A percentile compares a stretch with the other conserved stretches of the same genome.
Conservation (phyloP, 2,888 invertebrate species). For the Plebejus anna region DNA sequence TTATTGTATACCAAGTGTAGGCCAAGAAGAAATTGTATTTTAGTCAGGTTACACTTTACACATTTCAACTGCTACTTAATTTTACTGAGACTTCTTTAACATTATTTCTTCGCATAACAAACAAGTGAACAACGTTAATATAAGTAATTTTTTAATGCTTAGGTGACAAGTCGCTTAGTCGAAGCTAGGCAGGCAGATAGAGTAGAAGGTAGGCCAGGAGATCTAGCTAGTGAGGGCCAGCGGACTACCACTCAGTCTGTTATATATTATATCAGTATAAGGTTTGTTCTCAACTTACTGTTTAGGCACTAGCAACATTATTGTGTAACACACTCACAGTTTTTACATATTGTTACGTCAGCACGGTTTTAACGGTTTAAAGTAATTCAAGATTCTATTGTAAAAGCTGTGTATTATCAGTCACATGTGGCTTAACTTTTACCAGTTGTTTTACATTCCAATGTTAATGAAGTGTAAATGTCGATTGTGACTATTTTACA, state of each 20-base stretch:
- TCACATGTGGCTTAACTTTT: conserved; percentile 43
- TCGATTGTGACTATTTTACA: not conserved
- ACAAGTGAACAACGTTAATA: conserved; percentile 24
- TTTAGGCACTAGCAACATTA: conserved; percentile 58
- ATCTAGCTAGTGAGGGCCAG: conserved; percentile 71
- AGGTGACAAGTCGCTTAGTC: conserved; percentile 76
- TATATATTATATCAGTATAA: conserved; percentile 51
- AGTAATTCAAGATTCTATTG: conserved; percentile 43
- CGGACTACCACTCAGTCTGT: conserved; percentile 61
- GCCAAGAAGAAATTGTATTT: not conserved
- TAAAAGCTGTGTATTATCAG: conserved; percentile 64
- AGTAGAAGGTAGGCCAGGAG: conserved; percentile 67
- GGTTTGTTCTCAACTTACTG: conserved; percentile 67
- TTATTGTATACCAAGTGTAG: not conserved
- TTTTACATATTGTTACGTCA: conserved; percentile 63
- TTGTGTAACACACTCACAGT: conserved; percentile 61
- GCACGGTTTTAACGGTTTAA: conserved; percentile 38
- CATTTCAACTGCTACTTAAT: not conserved
- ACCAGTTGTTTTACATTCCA: conserved; percentile 22
- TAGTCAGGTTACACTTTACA: not conserved
- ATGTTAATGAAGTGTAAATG: conserved; percentile 5
- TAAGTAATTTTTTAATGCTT: conserved; percentile 65
- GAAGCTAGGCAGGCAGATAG: conserved; percentile 77
- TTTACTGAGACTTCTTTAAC: conserved; percentile 7
- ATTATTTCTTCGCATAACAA: conserved; percentile 19